A percentile compares a stretch with the other conserved stretches of the same genome.
phyloP scores from a whole-genome alignment of 2,113 vertebrate genomes.

The Aramus guarauna region DNA sequence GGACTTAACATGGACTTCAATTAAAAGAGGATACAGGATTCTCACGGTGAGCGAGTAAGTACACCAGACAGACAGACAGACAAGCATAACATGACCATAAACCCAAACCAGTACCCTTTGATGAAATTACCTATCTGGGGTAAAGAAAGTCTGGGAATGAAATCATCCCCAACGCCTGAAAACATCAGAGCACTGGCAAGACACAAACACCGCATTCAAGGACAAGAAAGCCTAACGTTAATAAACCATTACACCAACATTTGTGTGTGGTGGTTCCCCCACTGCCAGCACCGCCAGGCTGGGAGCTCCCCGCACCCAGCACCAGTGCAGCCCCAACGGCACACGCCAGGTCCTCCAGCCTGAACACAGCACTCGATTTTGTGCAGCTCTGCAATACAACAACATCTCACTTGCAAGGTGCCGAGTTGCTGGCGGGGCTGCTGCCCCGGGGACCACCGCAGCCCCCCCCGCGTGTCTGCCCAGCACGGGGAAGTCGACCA shows the following conservation, averaged over 20 bases:
- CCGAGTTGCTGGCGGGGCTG: accelerated
- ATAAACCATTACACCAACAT: background rate
- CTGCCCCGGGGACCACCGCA: background rate
- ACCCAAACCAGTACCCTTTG: background rate
- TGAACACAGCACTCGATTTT: accelerated
- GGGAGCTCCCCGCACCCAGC: accelerated
- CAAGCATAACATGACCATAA: background rate
- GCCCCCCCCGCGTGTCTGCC: background rate
- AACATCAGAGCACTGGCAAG: background rate
- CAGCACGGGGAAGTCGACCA: background rate
- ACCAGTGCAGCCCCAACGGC: background rate
- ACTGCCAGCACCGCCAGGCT: background rate
- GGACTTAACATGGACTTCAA: background rate
- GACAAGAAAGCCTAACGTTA: background rate
- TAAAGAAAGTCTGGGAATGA: background rate
- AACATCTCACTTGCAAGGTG: accelerated
- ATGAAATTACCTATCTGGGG: background rate
- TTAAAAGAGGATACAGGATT: background rate
- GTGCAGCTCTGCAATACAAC: background rate
- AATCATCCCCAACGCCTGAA: background rate
- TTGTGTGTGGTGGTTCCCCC: background rate
- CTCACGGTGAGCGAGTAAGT: background rate
- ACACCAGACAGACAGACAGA: background rate
- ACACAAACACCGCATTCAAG: background rate
- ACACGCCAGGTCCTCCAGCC: background rate